These are phyloP conservation scores for Stenchaetothrips biformis DNA, from an alignment of 2,888 invertebrate genomes.

Conservation along the genomic window DNA sequence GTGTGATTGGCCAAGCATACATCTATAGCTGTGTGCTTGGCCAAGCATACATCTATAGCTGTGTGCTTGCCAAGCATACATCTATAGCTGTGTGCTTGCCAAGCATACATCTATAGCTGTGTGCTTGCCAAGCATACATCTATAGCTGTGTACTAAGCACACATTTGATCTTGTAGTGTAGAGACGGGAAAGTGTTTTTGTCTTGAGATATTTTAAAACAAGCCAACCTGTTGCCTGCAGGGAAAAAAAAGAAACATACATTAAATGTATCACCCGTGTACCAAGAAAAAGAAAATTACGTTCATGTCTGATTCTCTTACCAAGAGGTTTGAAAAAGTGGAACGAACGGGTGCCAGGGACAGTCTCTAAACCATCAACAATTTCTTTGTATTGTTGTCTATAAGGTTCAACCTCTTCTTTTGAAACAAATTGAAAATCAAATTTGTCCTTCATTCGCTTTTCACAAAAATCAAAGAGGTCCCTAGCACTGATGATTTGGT, in stretches of 20 bases:
- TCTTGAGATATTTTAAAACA: background rate
- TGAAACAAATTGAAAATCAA: background rate
- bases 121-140: too few relatives aligned
- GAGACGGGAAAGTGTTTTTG: background rate
- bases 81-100: too few relatives aligned
- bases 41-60: too few relatives aligned
- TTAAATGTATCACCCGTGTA: too few relatives aligned
- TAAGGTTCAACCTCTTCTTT: background rate
- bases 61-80: too few relatives aligned
- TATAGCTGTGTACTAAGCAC: too few relatives aligned
- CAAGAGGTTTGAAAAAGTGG: background rate
- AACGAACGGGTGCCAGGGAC: background rate
- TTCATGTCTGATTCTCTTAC: too few relatives aligned
- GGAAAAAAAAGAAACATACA: background rate
- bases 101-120: too few relatives aligned
- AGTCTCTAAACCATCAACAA: background rate
- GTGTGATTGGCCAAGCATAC: too few relatives aligned
- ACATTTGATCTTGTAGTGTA: too few relatives aligned
- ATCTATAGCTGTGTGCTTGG: too few relatives aligned
- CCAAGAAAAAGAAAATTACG: too few relatives aligned
- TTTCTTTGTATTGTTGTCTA: background rate
- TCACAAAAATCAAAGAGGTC: constrained; percentile 23
- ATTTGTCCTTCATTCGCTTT: constrained; percentile 11
- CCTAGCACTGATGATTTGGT: constrained; percentile 12
- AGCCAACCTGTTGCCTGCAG: background rate